Percentiles rank a stretch among this genome's conserved stretches.
These are phyloP conservation scores for Dermochelys coriacea DNA, from an alignment of 2,797 vertebrate species.

Conservation along the genomic window DNA sequence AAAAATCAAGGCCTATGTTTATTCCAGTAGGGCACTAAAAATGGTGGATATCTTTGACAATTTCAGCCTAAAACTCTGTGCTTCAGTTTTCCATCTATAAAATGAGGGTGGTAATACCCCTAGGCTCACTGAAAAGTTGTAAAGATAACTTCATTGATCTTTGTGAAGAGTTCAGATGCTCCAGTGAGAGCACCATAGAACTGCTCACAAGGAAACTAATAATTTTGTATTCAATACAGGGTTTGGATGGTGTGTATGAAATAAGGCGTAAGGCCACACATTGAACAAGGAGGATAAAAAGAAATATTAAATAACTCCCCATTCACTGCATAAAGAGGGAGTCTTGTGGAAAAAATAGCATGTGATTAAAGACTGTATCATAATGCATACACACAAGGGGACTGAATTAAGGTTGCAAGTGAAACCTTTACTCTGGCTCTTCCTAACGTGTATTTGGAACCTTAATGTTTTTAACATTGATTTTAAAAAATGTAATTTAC, in stretches of 20 bases:
- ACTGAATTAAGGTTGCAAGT: neutral
- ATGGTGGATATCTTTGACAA: neutral
- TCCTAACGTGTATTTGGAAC: neutral
- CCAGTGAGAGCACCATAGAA: constrained; percentile 24
- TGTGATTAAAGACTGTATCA: neutral
- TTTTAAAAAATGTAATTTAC: neutral
- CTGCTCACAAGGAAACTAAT: constrained; percentile 27
- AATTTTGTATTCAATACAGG: neutral
- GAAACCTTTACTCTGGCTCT: neutral
- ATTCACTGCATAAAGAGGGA: neutral
- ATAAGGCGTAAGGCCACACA: neutral
- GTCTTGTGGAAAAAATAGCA: neutral
- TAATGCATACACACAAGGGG: neutral
- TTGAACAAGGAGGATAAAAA: constrained; percentile 11
- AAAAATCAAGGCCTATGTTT: neutral
- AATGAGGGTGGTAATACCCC: neutral
- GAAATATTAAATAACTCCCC: neutral
- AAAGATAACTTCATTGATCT: neutral
- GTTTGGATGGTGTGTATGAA: neutral
- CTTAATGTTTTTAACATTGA: neutral
- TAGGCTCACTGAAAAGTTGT: neutral
- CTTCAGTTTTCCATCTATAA: neutral
- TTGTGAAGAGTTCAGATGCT: neutral
- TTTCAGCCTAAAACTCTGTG: neutral
- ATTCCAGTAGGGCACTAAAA: neutral